Evolutionary conservation across 1,140 invertebrate genomes (phyloP).

Genomic region (Acromyrmex heyeri): DNA sequence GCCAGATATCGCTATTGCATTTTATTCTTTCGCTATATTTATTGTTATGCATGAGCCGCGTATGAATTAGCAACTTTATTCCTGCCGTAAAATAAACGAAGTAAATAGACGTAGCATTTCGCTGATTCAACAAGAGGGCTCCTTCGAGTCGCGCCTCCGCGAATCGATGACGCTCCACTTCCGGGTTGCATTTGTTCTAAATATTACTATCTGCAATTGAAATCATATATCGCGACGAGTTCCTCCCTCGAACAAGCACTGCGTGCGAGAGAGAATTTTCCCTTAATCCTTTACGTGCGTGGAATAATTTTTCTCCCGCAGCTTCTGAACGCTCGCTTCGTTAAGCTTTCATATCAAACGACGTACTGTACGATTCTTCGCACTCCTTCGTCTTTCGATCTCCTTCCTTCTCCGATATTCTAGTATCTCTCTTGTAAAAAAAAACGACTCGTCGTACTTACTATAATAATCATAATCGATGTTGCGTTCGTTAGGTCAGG

Average conservation of each 20-base stretch:
- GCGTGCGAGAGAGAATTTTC: slow-evolving; percentile 3
- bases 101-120: slow-evolving; percentile 22
- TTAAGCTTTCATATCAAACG: slow-evolving; percentile 40
- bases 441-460: slow-evolving; percentile 16
- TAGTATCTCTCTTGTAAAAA: slow-evolving; percentile 23
- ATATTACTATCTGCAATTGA: slow-evolving; percentile 57
- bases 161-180: slow-evolving; percentile 47
- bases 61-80: slow-evolving; percentile 36
- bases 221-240: slow-evolving; percentile 14
- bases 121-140: slow-evolving; percentile 33
- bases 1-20: slow-evolving; percentile 17
- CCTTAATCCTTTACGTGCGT: slow-evolving; percentile 36
- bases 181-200: slow-evolving; percentile 44
- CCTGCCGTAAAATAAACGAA: slow-evolving; percentile 26
- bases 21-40: neutral
- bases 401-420: neutral
- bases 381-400: neutral
- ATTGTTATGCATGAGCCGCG: slow-evolving; percentile 13
- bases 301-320: slow-evolving; percentile 42
- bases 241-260: neutral
- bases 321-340: slow-evolving; percentile 16
- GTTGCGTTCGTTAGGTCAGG: slow-evolving; percentile 34
- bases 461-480: slow-evolving; percentile 48
- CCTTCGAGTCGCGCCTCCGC: slow-evolving; percentile 23
- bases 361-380: slow-evolving; percentile 11